phyloP scores from a whole-genome alignment of 2,113 vertebrate species.

The Oreochromis niloticus region DNA sequence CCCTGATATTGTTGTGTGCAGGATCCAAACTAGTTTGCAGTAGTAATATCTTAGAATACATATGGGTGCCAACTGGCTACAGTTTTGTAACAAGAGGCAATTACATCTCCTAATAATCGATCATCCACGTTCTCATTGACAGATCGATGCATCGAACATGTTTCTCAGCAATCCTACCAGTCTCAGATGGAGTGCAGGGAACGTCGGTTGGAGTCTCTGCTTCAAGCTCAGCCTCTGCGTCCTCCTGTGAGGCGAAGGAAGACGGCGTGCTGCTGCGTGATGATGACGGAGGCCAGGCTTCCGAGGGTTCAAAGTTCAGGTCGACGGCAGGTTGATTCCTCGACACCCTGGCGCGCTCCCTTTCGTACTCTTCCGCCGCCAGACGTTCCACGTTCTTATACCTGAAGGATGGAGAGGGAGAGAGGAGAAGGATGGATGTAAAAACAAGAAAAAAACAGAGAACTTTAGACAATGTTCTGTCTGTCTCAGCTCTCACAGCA shows the following conservation, averaged over 20 bases:
- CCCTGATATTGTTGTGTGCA: not conserved
- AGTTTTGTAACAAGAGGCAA: not conserved
- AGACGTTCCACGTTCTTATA: conserved; percentile 92
- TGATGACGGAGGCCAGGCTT: conserved; percentile 63
- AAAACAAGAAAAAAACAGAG: not conserved
- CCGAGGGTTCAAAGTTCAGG: conserved; percentile 76
- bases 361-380: conserved; percentile 86
- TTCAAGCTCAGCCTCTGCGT: conserved; percentile 62
- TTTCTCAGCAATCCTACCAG: conserved; percentile 39
- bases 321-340: conserved; percentile 77
- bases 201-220: conserved; percentile 18
- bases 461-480: not conserved
- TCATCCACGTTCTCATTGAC: not conserved
- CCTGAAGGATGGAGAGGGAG: conserved; percentile 65
- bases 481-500: not conserved
- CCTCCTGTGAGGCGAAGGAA: conserved; percentile 74
- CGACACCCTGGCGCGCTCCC: conserved; percentile 72
- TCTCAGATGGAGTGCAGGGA: conserved; percentile 44
- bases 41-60: not conserved
- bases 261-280: conserved; percentile 70
- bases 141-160: not conserved
- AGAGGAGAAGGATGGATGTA: not conserved
- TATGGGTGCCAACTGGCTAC: not conserved
- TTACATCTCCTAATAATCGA: not conserved
- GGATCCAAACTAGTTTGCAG: not conserved